Evolutionary conservation across 2,113 vertebrate species (phyloP).

Genomic region (Clarias macrocephalus): DNA sequence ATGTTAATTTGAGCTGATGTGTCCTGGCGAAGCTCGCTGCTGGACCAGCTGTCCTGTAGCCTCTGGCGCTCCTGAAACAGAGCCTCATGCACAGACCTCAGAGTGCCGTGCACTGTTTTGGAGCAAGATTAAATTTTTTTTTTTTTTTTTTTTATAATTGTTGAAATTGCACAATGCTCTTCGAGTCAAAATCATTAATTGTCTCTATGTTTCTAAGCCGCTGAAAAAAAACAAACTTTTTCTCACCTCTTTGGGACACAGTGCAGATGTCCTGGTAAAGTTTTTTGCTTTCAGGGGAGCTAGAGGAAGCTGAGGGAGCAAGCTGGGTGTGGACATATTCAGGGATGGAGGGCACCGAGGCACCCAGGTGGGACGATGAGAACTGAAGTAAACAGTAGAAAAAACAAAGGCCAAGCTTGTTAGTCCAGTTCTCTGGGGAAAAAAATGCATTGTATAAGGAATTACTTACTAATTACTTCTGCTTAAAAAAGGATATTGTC

Average conservation of each 20-base stretch:
- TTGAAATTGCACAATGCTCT: neutral
- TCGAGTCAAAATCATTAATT: no score
- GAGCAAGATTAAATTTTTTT: constrained; percentile 8
- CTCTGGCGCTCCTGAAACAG: constrained; percentile 72
- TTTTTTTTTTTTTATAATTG: neutral
- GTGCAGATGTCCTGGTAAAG: constrained; percentile 80
- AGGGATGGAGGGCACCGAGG: constrained; percentile 79
- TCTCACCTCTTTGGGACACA: constrained; percentile 77
- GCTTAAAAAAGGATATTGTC: neutral
- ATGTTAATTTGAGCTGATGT: constrained; percentile 54
- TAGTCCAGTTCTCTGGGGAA: neutral
- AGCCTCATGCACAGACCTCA: constrained; percentile 71
- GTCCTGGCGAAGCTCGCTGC: constrained; percentile 58
- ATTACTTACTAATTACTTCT: neutral
- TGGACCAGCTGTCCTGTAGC: constrained; percentile 67
- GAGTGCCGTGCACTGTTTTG: constrained; percentile 67
- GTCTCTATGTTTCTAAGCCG: no score
- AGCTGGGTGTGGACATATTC: constrained; percentile 72
- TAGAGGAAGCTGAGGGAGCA: constrained; percentile 64
- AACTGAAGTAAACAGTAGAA: constrained; percentile 31
- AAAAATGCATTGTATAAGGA: neutral
- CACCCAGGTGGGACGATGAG: constrained; percentile 64
- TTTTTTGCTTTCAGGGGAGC: constrained; percentile 70
- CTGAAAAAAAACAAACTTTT: no score
- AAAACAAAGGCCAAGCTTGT: neutral